phyloP scores from a whole-genome alignment of 2,797 vertebrate genomes.

The Crax fasciolata region DNA sequence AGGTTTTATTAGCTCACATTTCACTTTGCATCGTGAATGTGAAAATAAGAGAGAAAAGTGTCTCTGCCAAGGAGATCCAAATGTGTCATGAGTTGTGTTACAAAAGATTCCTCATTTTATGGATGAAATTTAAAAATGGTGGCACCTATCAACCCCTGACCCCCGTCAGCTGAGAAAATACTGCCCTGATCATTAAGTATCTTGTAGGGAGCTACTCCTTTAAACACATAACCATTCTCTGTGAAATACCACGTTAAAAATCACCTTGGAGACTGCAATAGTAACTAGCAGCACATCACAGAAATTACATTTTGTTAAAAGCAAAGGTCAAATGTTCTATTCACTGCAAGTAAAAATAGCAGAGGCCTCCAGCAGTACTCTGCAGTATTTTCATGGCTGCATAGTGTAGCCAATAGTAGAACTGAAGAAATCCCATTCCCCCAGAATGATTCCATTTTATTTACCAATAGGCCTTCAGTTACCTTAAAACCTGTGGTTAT shows the following conservation, averaged over 20 bases:
- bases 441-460: not conserved
- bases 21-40: not conserved
- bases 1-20: conserved; percentile 15
- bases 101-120: not conserved
- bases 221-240: not conserved
- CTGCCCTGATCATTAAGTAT: not conserved
- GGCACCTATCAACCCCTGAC: not conserved
- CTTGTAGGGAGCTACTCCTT: not conserved
- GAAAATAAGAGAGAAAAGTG: not conserved
- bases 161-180: not conserved
- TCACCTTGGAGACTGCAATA: conserved; percentile 61
- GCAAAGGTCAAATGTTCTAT: conserved; percentile 48
- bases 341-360: conserved; percentile 77
- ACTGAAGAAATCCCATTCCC: not conserved
- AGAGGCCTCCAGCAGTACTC: conserved; percentile 48
- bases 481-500: conserved; percentile 17
- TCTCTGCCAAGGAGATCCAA: not conserved
- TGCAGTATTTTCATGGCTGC: conserved; percentile 44
- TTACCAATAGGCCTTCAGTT: not conserved
- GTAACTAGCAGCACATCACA: conserved; percentile 41
- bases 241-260: conserved; percentile 44
- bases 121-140: not conserved
- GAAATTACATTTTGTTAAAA: conserved; percentile 74
- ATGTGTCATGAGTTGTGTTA: not conserved
- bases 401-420: not conserved